These are phyloP conservation scores for Spheniscus mendiculus DNA, from an alignment of 2,113 vertebrate genomes.

Conservation along the genomic window DNA sequence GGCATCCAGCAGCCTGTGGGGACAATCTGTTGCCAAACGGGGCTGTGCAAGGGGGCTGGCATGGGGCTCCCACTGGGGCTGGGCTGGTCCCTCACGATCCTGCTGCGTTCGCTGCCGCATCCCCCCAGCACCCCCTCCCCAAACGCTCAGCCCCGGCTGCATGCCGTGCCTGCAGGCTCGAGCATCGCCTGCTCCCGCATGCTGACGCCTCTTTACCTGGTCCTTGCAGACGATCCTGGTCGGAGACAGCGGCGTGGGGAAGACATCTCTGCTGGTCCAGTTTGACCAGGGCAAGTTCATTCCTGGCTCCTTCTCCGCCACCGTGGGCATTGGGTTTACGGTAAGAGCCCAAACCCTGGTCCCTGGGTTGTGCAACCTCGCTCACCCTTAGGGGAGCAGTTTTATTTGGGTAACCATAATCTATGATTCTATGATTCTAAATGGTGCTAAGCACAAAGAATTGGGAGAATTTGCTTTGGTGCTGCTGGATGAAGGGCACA, in stretches of 20 bases:
- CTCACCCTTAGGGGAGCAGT: neutral
- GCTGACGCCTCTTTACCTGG: neutral
- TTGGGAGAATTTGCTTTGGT: neutral
- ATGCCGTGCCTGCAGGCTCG: fast-evolving
- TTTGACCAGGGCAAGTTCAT: conserved; percentile 96
- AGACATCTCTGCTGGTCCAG: conserved; percentile 91
- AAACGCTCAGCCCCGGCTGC: fast-evolving
- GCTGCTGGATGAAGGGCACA: neutral
- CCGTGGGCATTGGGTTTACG: conserved; percentile 92
- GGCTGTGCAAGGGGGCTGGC: neutral
- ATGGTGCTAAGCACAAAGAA: neutral
- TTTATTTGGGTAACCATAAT: neutral
- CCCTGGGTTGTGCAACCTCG: neutral
- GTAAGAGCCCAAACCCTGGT: conserved; percentile 70
- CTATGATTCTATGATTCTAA: neutral
- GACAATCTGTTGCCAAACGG: neutral
- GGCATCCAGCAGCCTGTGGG: neutral
- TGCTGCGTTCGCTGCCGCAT: neutral
- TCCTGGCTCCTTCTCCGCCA: conserved; percentile 90
- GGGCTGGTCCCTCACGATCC: neutral
- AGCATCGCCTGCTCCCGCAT: fast-evolving
- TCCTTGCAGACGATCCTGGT: conserved; percentile 88
- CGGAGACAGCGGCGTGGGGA: conserved; percentile 90
- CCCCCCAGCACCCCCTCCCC: neutral
- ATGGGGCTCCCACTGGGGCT: fast-evolving